phyloP scores from a whole-genome alignment of 1,140 invertebrate genomes.

The Brachionus angularis region DNA sequence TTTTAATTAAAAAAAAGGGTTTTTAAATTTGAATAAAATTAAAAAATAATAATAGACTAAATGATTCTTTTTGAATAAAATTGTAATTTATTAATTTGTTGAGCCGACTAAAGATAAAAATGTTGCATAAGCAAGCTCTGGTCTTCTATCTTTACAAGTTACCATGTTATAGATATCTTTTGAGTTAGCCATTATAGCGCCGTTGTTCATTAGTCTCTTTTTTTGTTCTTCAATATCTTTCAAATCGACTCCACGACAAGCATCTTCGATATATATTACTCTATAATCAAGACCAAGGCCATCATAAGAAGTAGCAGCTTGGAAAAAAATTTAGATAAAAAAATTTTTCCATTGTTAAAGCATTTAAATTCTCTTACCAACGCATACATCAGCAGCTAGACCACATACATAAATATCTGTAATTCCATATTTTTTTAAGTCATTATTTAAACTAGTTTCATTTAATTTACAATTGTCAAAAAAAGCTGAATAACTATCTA shows the following conservation, averaged over 20 bases:
- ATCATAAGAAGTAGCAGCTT: constrained; percentile 72
- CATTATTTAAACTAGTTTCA: constrained; percentile 75
- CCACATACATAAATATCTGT: constrained; percentile 93
- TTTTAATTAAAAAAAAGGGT: neutral
- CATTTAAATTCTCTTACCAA: constrained; percentile 64
- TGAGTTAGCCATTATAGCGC: neutral
- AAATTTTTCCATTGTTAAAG: neutral
- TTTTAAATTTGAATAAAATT: neutral
- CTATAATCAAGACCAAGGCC: constrained; percentile 80
- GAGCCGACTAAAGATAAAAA: constrained; percentile 22
- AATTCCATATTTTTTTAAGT: constrained; percentile 72
- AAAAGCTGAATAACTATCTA: constrained; percentile 96
- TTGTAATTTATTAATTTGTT: neutral
- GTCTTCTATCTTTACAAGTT: constrained; percentile 16
- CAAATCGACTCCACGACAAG: constrained; percentile 75
- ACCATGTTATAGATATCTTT: constrained; percentile 37
- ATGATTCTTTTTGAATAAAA: neutral
- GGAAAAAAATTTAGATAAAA: neutral
- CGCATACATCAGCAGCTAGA: constrained; percentile 91
- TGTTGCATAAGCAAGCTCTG: constrained; percentile 16
- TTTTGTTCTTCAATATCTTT: constrained; percentile 28
- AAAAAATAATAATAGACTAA: too few relatives aligned
- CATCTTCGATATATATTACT: constrained; percentile 83
- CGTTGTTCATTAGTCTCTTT: constrained; percentile 11
- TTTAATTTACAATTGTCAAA: constrained; percentile 89